phyloP scores from a whole-genome alignment of 2,113 vertebrate genomes.

The Meles meles region DNA sequence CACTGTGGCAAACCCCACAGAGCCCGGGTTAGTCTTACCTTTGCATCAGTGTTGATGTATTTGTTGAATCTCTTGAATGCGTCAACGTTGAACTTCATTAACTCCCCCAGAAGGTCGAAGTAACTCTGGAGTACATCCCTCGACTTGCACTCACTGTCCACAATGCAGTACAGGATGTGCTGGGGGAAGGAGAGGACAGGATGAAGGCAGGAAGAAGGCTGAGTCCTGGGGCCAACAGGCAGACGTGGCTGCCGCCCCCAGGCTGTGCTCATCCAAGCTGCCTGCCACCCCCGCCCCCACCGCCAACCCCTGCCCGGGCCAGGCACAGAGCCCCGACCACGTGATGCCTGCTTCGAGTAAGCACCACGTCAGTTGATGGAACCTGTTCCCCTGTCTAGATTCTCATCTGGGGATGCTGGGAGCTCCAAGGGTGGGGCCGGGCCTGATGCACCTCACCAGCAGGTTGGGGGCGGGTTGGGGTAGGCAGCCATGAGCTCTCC shows the following conservation, averaged over 20 bases:
- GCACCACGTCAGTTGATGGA: neutral
- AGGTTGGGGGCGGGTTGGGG: neutral
- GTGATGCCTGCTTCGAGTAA: neutral
- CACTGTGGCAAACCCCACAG: accelerated
- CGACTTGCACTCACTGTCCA: conserved; percentile 97
- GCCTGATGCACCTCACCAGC: neutral
- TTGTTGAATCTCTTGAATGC: conserved; percentile 99
- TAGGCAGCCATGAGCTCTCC: neutral
- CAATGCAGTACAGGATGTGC: conserved; percentile 99
- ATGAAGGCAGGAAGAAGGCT: neutral
- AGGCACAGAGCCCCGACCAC: neutral
- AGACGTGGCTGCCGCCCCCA: neutral
- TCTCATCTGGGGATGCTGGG: neutral
- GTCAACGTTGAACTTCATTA: conserved; percentile 99
- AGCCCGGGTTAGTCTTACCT: conserved; percentile 83
- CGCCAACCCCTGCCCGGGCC: neutral
- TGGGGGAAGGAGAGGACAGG: conserved; percentile 55
- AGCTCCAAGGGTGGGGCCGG: neutral
- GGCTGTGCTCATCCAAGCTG: neutral
- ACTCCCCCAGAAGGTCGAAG: conserved; percentile 97
- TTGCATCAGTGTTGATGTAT: conserved; percentile 97
- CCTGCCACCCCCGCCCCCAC: neutral
- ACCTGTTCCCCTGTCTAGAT: neutral
- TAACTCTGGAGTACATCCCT: conserved; percentile 98
- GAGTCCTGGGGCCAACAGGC: neutral